Conservation (phyloP, 1,140 invertebrate species). For the Aphaenogaster rudis region DNA sequence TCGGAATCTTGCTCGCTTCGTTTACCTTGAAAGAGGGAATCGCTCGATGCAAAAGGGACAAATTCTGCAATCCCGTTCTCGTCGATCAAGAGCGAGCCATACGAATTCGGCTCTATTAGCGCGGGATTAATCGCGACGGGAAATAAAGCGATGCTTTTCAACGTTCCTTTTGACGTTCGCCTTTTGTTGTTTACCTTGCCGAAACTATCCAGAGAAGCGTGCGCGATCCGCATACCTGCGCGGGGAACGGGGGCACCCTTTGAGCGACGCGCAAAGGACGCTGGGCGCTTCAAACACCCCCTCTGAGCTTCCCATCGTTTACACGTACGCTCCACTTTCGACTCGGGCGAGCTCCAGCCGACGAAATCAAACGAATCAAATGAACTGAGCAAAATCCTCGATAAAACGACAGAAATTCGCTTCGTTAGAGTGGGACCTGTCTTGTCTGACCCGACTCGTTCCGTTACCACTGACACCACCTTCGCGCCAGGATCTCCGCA, state of each 20-base stretch:
- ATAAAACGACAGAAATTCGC: conserved; percentile 50
- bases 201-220: conserved; percentile 31
- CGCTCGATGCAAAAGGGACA: background rate
- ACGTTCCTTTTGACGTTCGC: conserved; percentile 25
- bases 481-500: background rate
- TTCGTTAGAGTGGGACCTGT: conserved; percentile 35
- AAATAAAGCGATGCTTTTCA: conserved; percentile 37
- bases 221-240: conserved; percentile 34
- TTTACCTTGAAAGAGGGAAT: background rate
- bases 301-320: conserved; percentile 32
- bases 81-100: background rate
- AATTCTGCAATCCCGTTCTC: background rate
- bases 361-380: conserved; percentile 59
- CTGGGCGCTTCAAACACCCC: conserved; percentile 11
- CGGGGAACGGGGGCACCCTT: conserved; percentile 12
- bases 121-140: conserved; percentile 26
- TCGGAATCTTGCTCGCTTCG: background rate
- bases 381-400: conserved; percentile 53
- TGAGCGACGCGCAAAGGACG: conserved; percentile 42
- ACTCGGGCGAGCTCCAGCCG: background rate
- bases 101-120: conserved; percentile 43
- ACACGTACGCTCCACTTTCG: conserved; percentile 52
- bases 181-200: conserved; percentile 45
- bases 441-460: conserved; percentile 39
- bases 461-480: conserved; percentile 32